Conservation (phyloP, 2,888 invertebrate genomes). For the Cryptophagus acutangulus region DNA sequence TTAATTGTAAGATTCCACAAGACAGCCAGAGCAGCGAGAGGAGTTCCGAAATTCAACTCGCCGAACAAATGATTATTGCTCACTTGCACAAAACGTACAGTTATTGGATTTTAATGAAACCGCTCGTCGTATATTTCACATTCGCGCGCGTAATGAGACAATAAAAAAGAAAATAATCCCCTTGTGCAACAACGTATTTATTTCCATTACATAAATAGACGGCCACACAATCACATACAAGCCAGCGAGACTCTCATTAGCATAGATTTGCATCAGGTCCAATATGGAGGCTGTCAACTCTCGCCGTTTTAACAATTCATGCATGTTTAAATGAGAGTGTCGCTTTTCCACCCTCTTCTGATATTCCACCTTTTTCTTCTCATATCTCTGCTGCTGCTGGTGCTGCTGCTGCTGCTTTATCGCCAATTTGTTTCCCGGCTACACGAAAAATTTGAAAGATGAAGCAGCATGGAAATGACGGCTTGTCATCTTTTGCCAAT, state of each 20-base stretch:
- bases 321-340: conserved; percentile 34
- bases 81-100: conserved; percentile 12
- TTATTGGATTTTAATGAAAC: too few species aligned
- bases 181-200: too few species aligned
- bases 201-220: conserved; percentile 22
- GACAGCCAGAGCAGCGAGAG: conserved; percentile 9
- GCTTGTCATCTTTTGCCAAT: too few species aligned
- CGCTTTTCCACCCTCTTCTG: too few species aligned
- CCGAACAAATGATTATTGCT: conserved; percentile 3
- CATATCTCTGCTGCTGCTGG: conserved; percentile 24
- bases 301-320: conserved; percentile 37
- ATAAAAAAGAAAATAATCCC: too few species aligned
- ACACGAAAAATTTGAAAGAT: too few species aligned
- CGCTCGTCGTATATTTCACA: too few species aligned
- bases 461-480: conserved; percentile 25
- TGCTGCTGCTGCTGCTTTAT: conserved; percentile 28
- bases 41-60: conserved; percentile 10
- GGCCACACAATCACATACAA: conserved; percentile 31
- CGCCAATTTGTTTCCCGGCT: conserved; percentile 26
- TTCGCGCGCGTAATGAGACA: too few species aligned
- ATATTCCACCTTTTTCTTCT: too few species aligned
- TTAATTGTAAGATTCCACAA: conserved; percentile 38
- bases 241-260: conserved; percentile 36
- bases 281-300: conserved; percentile 39
- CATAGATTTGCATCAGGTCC: conserved; percentile 44